Base-by-base conservation (phyloP, 2,888 invertebrate species). In the Isoperla grammatica region DNA sequence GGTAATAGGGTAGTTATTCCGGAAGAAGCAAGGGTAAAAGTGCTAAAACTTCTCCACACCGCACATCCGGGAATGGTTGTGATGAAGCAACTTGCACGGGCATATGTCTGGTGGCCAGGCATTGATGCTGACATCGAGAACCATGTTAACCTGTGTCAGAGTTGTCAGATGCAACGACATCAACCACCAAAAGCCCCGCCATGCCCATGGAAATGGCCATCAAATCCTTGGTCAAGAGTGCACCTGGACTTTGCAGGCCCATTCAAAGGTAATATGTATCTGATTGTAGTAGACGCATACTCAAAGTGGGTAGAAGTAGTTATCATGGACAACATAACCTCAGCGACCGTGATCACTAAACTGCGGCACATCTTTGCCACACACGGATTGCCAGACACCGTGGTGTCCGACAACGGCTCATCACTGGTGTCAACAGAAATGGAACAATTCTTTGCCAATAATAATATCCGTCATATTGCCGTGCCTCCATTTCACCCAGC, bases 401-500 rank as follows among this genome's bases (percentile, higher is more conserved):
- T 48, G 3, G 68, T 67, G 0, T 62, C 65, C 6, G 69, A 70
- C 56, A 68, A 69, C 61, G 66, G 65, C 11, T 60, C 67, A 13
- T 61, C 61, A 15, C 69, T 71, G 56, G 60, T 42, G 13, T 65
- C n/a, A n/a, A n/a, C n/a, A n/a, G n/a, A n/a, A n/a, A n/a, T n/a
- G n/a, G n/a, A n/a, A n/a, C n/a, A n/a, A n/a, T n/a, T n/a, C n/a
- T n/a, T n/a, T n/a, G n/a, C n/a, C n/a, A n/a, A n/a, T n/a, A n/a
- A n/a, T n/a, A 63, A 65, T n/a, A 64, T 67, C 23, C 37, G 60
- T 43, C 62, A 57, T 43, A 48, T 55, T n/a, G 59, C 57, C 43
- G 54, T 62, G 13, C 63, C 67, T 15, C 66, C 65, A 23, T 65
- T 65, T 50, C 62, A 66, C 53, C 67, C 67, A 49, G 49, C 63